Conservation (phyloP, 1,140 invertebrate genomes). For the Phymorhynchus buccinoides region DNA sequence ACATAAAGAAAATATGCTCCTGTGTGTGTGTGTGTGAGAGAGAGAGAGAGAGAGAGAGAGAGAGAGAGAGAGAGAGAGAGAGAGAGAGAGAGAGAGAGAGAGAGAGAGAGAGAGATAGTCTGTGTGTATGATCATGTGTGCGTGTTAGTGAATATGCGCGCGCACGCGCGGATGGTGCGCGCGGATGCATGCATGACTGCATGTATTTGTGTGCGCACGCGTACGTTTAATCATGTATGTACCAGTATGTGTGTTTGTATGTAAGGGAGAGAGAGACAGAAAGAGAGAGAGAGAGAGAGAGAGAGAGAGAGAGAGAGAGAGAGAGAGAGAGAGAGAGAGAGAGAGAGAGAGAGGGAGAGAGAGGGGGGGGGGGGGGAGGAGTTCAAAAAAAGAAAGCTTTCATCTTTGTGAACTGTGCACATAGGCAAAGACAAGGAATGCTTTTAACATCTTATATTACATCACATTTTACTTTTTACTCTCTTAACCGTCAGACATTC, state of each 20-base stretch:
- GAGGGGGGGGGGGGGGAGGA: neutral
- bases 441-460: too few species aligned
- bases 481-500: too few species aligned
- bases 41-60: neutral
- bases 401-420: too few species aligned
- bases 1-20: neutral
- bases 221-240: too few species aligned
- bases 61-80: neutral
- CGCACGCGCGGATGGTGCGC: neutral
- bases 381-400: slow-evolving; percentile 18
- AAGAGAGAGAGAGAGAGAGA: slow-evolving; percentile 21
- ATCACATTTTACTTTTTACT: too few species aligned
- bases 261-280: slow-evolving; percentile 2
- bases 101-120: neutral
- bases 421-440: too few species aligned
- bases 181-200: neutral
- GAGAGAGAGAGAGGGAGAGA: neutral
- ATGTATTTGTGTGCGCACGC: neutral
- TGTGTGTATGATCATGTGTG: neutral
- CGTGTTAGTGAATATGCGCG: neutral
- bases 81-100: neutral
- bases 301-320: slow-evolving; percentile 33
- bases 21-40: neutral
- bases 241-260: too few species aligned
- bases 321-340: slow-evolving; percentile 35